Evolutionary conservation across 2,797 vertebrate species (phyloP).

Genomic region (Steatocranus sp.): DNA sequence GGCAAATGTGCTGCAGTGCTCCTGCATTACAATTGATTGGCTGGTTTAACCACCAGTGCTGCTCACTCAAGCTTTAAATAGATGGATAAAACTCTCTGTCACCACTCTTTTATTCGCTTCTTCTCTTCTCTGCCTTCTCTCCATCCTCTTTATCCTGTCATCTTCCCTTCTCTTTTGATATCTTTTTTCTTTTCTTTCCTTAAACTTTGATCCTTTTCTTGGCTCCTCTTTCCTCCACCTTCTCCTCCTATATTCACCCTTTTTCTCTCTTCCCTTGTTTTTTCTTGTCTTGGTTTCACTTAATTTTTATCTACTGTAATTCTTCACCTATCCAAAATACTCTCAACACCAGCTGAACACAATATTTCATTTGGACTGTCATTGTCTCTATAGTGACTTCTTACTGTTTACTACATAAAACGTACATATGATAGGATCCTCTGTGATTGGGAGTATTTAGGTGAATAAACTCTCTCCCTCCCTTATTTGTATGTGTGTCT

Average conservation of each 20-base stretch:
- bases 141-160: neutral
- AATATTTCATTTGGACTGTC: slow-evolving; percentile 6
- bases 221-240: neutral
- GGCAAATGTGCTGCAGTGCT: slow-evolving; percentile 55
- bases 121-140: neutral
- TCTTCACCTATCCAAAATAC: slow-evolving; percentile 2
- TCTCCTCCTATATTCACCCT: neutral
- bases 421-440: neutral
- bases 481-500: neutral
- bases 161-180: neutral
- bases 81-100: slow-evolving; percentile 62
- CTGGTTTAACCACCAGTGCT: slow-evolving; percentile 59
- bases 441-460: neutral
- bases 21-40: slow-evolving; percentile 66
- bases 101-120: slow-evolving; percentile 8
- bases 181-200: neutral
- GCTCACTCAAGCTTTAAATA: slow-evolving; percentile 64
- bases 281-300: neutral
- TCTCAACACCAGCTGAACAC: neutral
- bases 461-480: neutral
- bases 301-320: neutral
- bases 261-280: neutral
- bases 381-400: neutral
- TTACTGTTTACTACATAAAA: neutral
- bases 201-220: neutral